A percentile compares a stretch with the other conserved stretches of the same genome.
Conservation (phyloP, 1,140 invertebrate species). For the Cheumatopsyche charites region DNA sequence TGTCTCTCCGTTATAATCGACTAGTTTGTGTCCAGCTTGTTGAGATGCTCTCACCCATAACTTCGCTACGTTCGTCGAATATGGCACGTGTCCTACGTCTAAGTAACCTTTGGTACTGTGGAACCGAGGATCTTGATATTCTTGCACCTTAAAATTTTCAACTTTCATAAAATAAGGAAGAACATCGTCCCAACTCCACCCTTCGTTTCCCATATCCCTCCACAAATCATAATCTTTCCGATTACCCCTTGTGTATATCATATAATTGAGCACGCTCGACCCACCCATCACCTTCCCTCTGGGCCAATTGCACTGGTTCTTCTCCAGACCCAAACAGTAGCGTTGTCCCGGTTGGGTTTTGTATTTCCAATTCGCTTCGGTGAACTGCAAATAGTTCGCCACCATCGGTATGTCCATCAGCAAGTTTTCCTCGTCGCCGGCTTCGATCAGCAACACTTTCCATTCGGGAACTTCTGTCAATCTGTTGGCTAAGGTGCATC, state of each 20-base stretch:
- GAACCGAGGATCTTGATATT: constrained; percentile 44
- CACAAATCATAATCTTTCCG: constrained; percentile 79
- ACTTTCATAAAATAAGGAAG: constrained; percentile 83
- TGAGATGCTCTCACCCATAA: constrained; percentile 72
- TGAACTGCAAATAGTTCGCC: constrained; percentile 67
- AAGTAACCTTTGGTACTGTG: constrained; percentile 63
- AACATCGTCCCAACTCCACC: constrained; percentile 84
- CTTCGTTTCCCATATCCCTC: constrained; percentile 75
- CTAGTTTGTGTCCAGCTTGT: constrained; percentile 69
- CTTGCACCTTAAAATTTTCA: constrained; percentile 60
- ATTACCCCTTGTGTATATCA: constrained; percentile 88
- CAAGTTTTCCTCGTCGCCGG: constrained; percentile 65
- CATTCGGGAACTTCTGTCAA: constrained; percentile 61
- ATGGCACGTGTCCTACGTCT: constrained; percentile 67
- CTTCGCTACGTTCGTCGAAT: constrained; percentile 67
- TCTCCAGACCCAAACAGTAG: constrained; percentile 63
- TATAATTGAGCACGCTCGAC: constrained; percentile 85
- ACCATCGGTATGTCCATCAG: constrained; percentile 73
- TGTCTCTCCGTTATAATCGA: constrained; percentile 75
- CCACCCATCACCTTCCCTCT: constrained; percentile 83
- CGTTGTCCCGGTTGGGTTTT: constrained; percentile 64
- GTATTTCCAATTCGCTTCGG: constrained; percentile 70
- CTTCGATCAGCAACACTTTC: constrained; percentile 71
- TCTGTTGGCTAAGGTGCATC: constrained; percentile 70
- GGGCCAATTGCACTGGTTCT: constrained; percentile 72